Evolutionary conservation across 2,797 vertebrate species (phyloP).

Genomic region (Poliocrania exsul): DNA sequence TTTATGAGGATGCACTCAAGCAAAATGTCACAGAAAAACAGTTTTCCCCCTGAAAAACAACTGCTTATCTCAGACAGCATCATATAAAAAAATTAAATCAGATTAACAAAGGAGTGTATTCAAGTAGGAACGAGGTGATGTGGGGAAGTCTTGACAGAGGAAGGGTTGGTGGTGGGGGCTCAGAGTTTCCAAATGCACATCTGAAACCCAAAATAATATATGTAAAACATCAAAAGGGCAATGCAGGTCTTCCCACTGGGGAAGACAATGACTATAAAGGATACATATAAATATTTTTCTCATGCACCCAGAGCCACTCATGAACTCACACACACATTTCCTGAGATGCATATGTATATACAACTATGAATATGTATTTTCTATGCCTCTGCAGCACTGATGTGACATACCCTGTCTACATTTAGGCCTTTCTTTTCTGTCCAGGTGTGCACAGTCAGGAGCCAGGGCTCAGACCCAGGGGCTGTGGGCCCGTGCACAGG

Average conservation of each 20-base stretch:
- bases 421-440: not conserved
- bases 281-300: not conserved
- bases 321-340: not conserved
- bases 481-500: not conserved
- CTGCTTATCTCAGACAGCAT: not conserved
- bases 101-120: not conserved
- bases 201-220: not conserved
- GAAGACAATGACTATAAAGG: not conserved
- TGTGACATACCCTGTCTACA: not conserved
- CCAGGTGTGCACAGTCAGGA: accelerated
- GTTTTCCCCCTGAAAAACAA: not conserved
- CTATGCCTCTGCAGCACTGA: not conserved
- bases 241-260: not conserved
- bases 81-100: not conserved
- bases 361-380: not conserved
- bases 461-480: not conserved
- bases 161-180: not conserved
- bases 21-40: not conserved
- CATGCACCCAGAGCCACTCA: not conserved
- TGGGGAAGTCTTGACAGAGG: not conserved
- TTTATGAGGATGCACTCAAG: not conserved
- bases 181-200: not conserved
- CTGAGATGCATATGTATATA: too few species aligned
- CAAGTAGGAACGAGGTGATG: accelerated
- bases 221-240: not conserved